Percentiles rank a stretch among this genome's conserved stretches.
phyloP scores from a whole-genome alignment of 2,797 vertebrate species.

The Gadopsis marmoratus region DNA sequence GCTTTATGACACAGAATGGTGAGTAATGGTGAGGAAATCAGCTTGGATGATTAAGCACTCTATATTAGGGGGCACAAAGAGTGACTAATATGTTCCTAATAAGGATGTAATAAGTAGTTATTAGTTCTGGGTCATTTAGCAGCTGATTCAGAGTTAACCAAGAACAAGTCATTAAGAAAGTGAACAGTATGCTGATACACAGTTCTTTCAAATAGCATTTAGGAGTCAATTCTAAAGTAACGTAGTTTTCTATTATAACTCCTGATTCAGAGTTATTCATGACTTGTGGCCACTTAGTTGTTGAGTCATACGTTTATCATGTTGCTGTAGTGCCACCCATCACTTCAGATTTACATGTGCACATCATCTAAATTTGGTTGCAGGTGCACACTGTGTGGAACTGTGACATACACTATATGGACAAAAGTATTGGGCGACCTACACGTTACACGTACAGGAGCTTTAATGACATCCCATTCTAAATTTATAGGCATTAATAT shows the following conservation, averaged over 20 bases:
- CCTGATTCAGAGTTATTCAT: neutral
- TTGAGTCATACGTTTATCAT: no score
- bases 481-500: no score
- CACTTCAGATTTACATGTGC: no score
- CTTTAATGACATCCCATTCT: no score
- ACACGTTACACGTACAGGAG: no score
- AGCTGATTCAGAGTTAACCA: neutral
- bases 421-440: no score
- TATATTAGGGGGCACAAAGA: neutral
- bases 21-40: neutral
- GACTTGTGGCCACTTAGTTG: no score
- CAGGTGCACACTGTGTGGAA: no score
- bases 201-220: neutral
- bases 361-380: no score
- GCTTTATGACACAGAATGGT: neutral
- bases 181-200: neutral
- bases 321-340: no score
- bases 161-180: neutral
- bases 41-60: neutral
- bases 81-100: slow-evolving; percentile 15
- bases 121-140: slow-evolving; percentile 7
- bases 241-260: neutral
- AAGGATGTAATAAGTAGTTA: slow-evolving; percentile 8
- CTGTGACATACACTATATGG: no score
- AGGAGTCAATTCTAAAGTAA: neutral